Evolutionary conservation across 2,888 invertebrate species (phyloP).

Genomic region (Yponomeuta cagnagella): DNA sequence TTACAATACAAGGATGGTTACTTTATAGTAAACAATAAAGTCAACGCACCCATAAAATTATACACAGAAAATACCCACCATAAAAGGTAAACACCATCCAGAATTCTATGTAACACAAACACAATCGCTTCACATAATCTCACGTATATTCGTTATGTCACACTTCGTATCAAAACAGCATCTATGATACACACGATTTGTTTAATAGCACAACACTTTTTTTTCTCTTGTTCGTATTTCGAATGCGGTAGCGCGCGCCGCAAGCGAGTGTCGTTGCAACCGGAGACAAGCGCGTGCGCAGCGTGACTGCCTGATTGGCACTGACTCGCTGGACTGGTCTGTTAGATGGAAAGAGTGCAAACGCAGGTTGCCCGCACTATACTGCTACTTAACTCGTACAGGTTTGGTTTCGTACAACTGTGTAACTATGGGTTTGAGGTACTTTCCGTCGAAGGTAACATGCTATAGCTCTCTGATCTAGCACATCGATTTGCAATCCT

Average conservation of each 20-base stretch:
- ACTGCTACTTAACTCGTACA: constrained; percentile 28
- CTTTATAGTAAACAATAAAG: constrained; percentile 23
- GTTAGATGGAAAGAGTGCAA: constrained; percentile 26
- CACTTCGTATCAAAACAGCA: background rate
- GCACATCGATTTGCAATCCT: constrained; percentile 2
- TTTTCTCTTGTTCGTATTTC: constrained; percentile 33
- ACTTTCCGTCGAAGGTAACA: constrained; percentile 7
- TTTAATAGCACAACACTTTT: constrained; percentile 39
- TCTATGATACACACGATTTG: constrained; percentile 21
- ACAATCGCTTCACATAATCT: constrained; percentile 17
- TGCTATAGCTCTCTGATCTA: background rate
- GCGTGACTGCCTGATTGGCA: constrained; percentile 14
- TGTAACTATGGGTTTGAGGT: constrained; percentile 10
- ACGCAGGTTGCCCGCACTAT: constrained; percentile 26
- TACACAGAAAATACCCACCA: constrained; percentile 39
- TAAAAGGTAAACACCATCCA: constrained; percentile 46
- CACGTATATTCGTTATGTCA: constrained; percentile 6
- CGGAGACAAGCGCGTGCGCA: constrained; percentile 46
- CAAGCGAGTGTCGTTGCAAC: constrained; percentile 20
- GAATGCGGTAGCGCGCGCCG: constrained; percentile 32
- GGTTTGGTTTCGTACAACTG: constrained; percentile 13
- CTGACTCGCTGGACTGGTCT: constrained; percentile 21
- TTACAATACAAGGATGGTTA: constrained; percentile 2
- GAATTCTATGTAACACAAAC: constrained; percentile 27
- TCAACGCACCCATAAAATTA: constrained; percentile 35